Conservation (phyloP, 2,797 vertebrate genomes). For the Ctenopoma kingsleyae region DNA sequence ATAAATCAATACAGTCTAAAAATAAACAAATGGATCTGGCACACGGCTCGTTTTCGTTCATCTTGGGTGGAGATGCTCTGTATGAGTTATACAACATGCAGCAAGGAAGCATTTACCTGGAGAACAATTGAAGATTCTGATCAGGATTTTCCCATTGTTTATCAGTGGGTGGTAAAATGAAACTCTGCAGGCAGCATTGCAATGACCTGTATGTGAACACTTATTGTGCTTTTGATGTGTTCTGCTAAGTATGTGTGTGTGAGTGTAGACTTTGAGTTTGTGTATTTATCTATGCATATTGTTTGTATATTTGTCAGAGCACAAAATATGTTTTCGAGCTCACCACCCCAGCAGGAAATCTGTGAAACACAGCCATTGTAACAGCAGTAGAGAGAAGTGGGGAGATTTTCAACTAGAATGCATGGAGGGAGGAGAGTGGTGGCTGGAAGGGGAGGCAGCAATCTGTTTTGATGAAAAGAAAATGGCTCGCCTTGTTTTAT, state of each 20-base stretch:
- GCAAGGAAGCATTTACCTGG: constrained; percentile 52
- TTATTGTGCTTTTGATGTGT: constrained; percentile 34
- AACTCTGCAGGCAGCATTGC: constrained; percentile 34
- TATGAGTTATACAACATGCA: constrained; percentile 30
- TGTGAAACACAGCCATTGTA: constrained; percentile 42
- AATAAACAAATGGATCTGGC: constrained; percentile 62
- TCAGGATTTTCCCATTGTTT: constrained; percentile 59
- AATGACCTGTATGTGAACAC: constrained; percentile 53
- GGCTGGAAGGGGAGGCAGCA: constrained; percentile 39
- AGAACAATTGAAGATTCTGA: constrained; percentile 39
- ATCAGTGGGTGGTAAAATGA: constrained; percentile 63
- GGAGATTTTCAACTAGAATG: constrained; percentile 51
- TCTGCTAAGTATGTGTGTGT: constrained; percentile 14
- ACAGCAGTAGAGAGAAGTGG: constrained; percentile 33
- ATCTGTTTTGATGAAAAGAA: constrained; percentile 65
- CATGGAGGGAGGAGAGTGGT: constrained; percentile 20
- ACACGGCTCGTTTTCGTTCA: constrained; percentile 34
- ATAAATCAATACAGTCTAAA: constrained; percentile 66
- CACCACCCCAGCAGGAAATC: constrained; percentile 40
- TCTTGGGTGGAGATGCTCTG: constrained; percentile 16
- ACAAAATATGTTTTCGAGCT: constrained; percentile 41
- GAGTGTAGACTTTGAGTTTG: constrained; percentile 1
- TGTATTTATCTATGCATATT: constrained; percentile 12
- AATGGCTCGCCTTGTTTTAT: constrained; percentile 58
- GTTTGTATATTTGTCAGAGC: constrained; percentile 35